Evolutionary conservation across 2,888 invertebrate species (phyloP), one percentile per base, ranked within the genome.

Genomic region (Netelia virgata): DNA sequence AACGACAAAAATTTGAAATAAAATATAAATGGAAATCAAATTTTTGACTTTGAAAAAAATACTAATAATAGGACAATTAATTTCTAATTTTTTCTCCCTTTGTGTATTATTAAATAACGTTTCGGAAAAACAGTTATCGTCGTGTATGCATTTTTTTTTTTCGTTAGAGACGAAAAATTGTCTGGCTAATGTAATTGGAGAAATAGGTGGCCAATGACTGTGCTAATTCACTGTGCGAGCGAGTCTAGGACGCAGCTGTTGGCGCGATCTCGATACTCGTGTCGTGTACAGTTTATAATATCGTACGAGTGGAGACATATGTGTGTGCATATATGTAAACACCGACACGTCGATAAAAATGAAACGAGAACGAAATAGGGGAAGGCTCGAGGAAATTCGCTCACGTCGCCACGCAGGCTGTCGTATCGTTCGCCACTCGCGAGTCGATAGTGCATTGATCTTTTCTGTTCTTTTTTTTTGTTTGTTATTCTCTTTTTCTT

Each of bases 321-420:
- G 50, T 66, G 59, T 55, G 66, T 57, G 16, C 20, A 80, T 41
- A 66, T 73, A 66, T 5, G 10, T 41, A 73, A 66, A 66, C 9
- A 14, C 18, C 14, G 28, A 53, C 43, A 18, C 16, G 43, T 68
- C 23, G 18, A 43, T 75, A 16, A 28, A 36, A 23, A 53, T 18
- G 18, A 68, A 47, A 41, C 36, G 68, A 16, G 36, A 59, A 18
- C 66, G 11, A 66, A 64, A 76, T 74, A 61, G 76, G 59, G 76
- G 61, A 64, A 72, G 75, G 75, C 57, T 43, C 43, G 57, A 83
- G 63, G 18, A 75, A 84, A 84, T 80, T 80, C 59, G 72, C 47
- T 64, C 75, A 36, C 76, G 83, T 76, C 83, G 83, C 83, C 83
- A 80, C 83, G 83, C 83, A 80, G 83, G 50, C 83, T 84, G 80